Percentiles rank a stretch among this genome's conserved stretches.
Conservation (phyloP, 2,113 vertebrate genomes). For the Chionomys nivalis region DNA sequence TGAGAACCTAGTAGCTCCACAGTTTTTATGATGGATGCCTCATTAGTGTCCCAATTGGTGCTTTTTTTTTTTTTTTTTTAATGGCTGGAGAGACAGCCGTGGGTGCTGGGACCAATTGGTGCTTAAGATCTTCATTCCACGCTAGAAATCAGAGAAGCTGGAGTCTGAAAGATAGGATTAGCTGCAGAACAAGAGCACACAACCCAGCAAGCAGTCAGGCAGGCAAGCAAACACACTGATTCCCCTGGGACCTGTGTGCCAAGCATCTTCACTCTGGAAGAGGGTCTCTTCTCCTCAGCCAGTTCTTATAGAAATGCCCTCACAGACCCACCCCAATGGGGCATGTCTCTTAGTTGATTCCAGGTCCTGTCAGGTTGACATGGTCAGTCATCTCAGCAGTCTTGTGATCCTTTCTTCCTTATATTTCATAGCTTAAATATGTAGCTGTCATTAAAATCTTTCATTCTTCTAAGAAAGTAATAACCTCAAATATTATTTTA, state of each 20-base stretch:
- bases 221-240: not conserved
- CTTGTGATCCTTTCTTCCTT: not conserved
- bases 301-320: not conserved
- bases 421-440: not conserved
- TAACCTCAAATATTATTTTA: not conserved
- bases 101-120: too few species aligned
- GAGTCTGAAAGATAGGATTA: too few species aligned
- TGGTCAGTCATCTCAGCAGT: not conserved
- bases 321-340: not conserved
- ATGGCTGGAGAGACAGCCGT: too few species aligned
- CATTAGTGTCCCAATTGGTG: not conserved
- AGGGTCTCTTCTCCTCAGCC: not conserved
- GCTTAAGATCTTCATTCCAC: not conserved
- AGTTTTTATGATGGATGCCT: not conserved
- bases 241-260: not conserved
- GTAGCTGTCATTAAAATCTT: not conserved
- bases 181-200: too few species aligned
- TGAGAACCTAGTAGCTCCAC: not conserved
- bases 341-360: not conserved
- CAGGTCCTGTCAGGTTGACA: not conserved
- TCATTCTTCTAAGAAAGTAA: not conserved
- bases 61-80: too few species aligned
- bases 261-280: not conserved
- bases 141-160: not conserved
- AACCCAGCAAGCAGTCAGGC: not conserved